Percentiles rank a stretch among this genome's conserved stretches.
phyloP scores from a whole-genome alignment of 2,113 vertebrate species.

The Pongo abelii region DNA sequence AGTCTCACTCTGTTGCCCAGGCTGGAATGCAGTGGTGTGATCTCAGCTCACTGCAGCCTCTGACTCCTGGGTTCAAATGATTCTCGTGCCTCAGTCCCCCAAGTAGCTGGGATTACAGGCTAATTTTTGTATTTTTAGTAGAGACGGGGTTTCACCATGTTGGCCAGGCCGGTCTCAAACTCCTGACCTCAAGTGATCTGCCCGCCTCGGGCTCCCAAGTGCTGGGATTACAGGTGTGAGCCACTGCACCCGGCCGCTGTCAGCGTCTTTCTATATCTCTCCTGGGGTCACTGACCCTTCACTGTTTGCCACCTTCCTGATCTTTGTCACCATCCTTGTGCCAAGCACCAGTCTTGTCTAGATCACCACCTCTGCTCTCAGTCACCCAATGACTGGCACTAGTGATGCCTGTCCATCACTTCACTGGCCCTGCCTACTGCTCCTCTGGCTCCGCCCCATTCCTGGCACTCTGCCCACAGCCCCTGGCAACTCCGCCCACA shows the following conservation, averaged over 20 bases:
- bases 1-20: too few relatives aligned
- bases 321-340: background rate
- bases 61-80: too few relatives aligned
- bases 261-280: background rate
- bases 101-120: too few relatives aligned
- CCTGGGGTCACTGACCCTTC: accelerated
- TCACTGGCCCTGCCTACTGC: background rate
- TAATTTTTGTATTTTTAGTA: too few relatives aligned
- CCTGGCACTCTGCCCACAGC: accelerated
- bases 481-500: background rate
- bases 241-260: accelerated
- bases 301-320: accelerated
- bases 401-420: accelerated
- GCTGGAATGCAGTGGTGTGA: too few relatives aligned
- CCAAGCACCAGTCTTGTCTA: accelerated
- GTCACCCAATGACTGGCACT: background rate
- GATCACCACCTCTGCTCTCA: background rate
- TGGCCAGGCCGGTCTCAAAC: too few relatives aligned
- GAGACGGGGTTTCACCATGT: too few relatives aligned
- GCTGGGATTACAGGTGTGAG: too few relatives aligned
- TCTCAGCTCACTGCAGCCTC: too few relatives aligned
- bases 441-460: background rate
- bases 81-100: too few relatives aligned
- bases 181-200: too few relatives aligned
- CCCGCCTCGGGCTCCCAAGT: too few relatives aligned